Evolutionary conservation across 2,888 invertebrate species (phyloP).

Genomic region (Pristionchus maxplancki): DNA sequence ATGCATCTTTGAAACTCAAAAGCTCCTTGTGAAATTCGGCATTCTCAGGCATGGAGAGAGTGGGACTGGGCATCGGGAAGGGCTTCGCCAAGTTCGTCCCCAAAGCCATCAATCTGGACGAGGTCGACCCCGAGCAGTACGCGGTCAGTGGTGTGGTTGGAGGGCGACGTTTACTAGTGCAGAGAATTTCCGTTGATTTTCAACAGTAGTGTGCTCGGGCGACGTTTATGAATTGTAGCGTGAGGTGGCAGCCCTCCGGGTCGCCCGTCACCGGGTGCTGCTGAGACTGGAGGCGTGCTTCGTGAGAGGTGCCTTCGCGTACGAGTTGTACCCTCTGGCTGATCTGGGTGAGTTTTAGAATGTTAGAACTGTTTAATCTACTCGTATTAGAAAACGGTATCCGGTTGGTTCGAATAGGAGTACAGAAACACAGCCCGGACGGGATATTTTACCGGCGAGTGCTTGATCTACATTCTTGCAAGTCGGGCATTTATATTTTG

Average conservation of each 20-base stretch:
- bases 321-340: conserved; percentile 45
- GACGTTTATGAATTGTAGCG: conserved; percentile 54
- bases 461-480: too few species aligned
- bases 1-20: neutral
- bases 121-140: conserved; percentile 40
- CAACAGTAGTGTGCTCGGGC: neutral
- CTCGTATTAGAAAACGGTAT: too few species aligned
- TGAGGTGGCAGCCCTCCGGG: conserved; percentile 58
- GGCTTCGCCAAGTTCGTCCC: conserved; percentile 47
- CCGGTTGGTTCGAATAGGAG: too few species aligned
- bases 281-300: conserved; percentile 55
- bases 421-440: too few species aligned
- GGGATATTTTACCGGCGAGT: too few species aligned
- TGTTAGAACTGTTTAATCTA: too few species aligned
- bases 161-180: neutral
- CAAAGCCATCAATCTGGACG: neutral
- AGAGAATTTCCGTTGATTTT: neutral
- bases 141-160: neutral
- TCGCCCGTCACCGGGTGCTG: conserved; percentile 57
- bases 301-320: conserved; percentile 53
- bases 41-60: neutral
- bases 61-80: conserved; percentile 40
- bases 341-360: conserved; percentile 34
- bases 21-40: neutral
- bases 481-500: too few species aligned